Evolutionary conservation across 2,797 vertebrate genomes (phyloP).

Genomic region (Gymnopithys bicolor): DNA sequence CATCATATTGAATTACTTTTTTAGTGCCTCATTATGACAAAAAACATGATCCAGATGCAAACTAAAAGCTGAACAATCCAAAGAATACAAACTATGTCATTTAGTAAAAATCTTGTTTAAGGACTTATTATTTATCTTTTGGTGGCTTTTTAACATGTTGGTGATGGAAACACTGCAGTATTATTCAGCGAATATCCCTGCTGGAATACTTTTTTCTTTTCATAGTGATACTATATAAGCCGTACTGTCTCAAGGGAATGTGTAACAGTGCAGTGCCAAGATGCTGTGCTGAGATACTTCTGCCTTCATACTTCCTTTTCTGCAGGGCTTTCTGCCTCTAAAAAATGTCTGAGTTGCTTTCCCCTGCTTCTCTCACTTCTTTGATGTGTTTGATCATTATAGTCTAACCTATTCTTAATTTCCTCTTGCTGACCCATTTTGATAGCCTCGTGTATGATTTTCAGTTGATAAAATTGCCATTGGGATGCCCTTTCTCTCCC

Average conservation of each 20-base stretch:
- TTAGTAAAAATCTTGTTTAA: background rate
- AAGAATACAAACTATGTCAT: background rate
- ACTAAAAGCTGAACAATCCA: background rate
- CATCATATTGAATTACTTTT: background rate
- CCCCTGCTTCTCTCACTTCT: background rate
- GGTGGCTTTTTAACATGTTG: background rate
- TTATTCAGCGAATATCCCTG: background rate
- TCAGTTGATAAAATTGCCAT: constrained; percentile 22
- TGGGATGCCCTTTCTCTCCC: constrained; percentile 30
- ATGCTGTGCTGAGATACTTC: background rate
- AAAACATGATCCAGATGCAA: background rate
- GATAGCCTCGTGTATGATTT: constrained; percentile 6
- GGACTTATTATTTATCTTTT: background rate
- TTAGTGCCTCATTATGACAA: background rate
- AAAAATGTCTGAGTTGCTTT: background rate
- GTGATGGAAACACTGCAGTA: background rate
- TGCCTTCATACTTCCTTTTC: constrained; percentile 3
- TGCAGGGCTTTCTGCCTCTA: background rate
- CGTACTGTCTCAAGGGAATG: background rate
- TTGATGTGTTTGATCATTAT: background rate
- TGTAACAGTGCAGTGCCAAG: background rate
- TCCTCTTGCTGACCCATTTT: background rate
- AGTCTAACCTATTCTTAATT: background rate
- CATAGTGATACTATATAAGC: background rate
- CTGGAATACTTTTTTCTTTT: background rate